Base-by-base conservation (phyloP, 2,113 vertebrate genomes). In the Cnemophilus loriae region DNA sequence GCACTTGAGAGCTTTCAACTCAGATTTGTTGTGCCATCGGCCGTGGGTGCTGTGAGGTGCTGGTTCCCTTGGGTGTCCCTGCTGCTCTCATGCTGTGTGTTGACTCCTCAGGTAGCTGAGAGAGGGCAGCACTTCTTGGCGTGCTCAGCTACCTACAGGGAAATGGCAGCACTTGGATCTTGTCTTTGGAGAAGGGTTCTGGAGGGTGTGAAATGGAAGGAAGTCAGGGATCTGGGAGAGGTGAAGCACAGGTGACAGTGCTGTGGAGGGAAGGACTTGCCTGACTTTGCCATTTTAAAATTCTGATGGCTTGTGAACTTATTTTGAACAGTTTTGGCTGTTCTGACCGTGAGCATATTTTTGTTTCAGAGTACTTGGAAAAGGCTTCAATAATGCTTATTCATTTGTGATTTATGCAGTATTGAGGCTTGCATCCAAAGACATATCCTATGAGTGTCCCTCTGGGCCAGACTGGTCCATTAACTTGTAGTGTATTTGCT, bases 321-420 rank as follows among this genome's bases (percentile, higher is more conserved):
- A 21, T 5, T 80, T 83, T 56, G 24, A 56, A 24, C 28, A 52
- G 37, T 77, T 83, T 53, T 76, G 49, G n/a, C 35, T 49, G 64
- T 46, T 46, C 46, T 69, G 41, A n/a, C 55, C 47, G 2, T 60
- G 27, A 61, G 41, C 9, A 20, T 73, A 49, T 61, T 88, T 89
- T 90, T 86, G 32, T 37, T 67, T 73, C 18, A 44, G 57, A 39
- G 42, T 76, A 59, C 16, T 64, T 57, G 41, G 24, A 56, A 91
- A 64, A 64, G 27, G 55, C 12, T 35, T 77, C 49, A 74, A 81
- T 69, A 91, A 74, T 91, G 60, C 74, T 57, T 94, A 81, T 87
- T 94, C 27, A 35, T 63, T 94, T 84, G 59, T 80, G 76, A 84
- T 87, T 92, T 91, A 81, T 53, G 55, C 50, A 81, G 26, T 67